Conservation (phyloP, 2,113 vertebrate species). For the Empidonax alnorum region DNA sequence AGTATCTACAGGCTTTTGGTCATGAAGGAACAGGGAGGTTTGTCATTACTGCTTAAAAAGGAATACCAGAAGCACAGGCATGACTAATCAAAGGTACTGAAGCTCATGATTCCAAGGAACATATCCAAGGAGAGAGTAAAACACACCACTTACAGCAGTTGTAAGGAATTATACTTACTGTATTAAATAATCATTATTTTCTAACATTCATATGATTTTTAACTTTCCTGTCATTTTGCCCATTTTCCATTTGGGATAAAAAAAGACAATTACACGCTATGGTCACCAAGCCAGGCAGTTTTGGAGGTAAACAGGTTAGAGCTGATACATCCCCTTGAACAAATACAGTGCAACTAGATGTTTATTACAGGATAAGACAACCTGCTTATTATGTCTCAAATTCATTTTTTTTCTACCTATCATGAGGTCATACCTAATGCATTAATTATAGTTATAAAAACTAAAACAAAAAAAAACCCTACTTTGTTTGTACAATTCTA, state of each 20-base stretch:
- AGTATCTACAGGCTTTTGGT: not conserved
- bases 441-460: not conserved
- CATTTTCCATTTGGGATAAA: not conserved
- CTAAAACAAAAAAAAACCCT: not conserved
- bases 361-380: not conserved
- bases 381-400: not conserved
- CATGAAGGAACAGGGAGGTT: not conserved
- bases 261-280: not conserved
- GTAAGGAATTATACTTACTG: not conserved
- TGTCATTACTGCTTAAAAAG: not conserved
- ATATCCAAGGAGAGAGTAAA: not conserved
- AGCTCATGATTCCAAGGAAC: not conserved
- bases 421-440: not conserved
- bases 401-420: not conserved
- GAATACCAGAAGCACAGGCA: not conserved
- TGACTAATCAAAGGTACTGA: not conserved
- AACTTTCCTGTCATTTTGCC: not conserved
- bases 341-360: not conserved
- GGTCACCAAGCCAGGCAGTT: not conserved
- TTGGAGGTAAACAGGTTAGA: not conserved
- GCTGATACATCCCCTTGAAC: not conserved
- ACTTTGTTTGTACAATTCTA: not conserved
- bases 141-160: not conserved
- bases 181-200: not conserved
- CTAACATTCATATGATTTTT: not conserved